These are phyloP conservation scores for Atractosteus spatula DNA, from an alignment of 2,113 vertebrate species.

Conservation along the genomic window DNA sequence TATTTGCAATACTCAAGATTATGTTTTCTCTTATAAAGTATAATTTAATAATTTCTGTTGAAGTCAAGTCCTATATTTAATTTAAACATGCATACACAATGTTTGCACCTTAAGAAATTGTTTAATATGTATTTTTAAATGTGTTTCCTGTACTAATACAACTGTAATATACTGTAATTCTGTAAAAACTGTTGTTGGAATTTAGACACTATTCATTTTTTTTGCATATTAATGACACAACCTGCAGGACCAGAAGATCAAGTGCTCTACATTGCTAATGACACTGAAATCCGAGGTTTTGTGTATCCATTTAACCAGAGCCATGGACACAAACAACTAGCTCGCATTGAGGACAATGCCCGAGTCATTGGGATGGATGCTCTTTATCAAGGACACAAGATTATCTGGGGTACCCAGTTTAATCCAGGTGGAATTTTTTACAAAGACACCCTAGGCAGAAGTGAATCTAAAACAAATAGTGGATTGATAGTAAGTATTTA, in stretches of 20 bases:
- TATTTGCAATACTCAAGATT: too few species aligned
- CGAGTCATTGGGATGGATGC: constrained; percentile 95
- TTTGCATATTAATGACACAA: constrained; percentile 53
- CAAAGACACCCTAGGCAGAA: constrained; percentile 80
- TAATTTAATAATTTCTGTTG: too few species aligned
- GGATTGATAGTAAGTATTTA: constrained; percentile 89
- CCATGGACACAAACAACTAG: constrained; percentile 86
- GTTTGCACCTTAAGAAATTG: neutral
- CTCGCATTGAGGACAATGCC: constrained; percentile 94
- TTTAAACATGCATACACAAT: too few species aligned
- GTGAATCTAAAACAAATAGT: constrained; percentile 81
- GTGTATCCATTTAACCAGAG: constrained; percentile 98
- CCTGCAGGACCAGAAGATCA: constrained; percentile 94
- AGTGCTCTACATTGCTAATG: constrained; percentile 98
- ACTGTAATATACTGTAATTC: constrained; percentile 35
- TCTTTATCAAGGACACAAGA: constrained; percentile 90
- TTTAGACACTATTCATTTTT: constrained; percentile 47
- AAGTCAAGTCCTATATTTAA: too few species aligned
- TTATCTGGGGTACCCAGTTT: constrained; percentile 98
- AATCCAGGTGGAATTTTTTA: constrained; percentile 98
- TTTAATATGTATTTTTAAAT: neutral
- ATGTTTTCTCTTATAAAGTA: too few species aligned
- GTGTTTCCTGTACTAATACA: neutral
- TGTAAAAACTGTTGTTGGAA: constrained; percentile 48
- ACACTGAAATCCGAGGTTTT: constrained; percentile 98